Evolutionary conservation across 1,140 invertebrate genomes (phyloP), one percentile per base, ranked within the genome.

Genomic region (Drosophila athabasca): DNA sequence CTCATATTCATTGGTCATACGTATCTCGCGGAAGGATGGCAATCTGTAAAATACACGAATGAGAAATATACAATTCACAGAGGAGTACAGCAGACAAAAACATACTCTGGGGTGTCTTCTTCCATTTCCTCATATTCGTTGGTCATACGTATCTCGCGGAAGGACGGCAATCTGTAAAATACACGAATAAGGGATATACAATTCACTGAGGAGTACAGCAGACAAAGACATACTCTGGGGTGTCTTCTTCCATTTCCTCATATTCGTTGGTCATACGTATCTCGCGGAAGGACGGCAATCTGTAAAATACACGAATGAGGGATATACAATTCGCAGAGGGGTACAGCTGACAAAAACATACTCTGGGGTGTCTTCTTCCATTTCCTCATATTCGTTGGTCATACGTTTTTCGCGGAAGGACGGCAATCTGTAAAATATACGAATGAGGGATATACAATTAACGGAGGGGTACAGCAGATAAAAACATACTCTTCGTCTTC

Each of bases 201-300:
- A 8, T 7, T 8, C 29, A 6, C 7, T 1, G 46, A 52, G 4
- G 4, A 2, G 22, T 24, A 24, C 22, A 24, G 22, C 22, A 24
- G 22, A 4, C 1, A 24, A 22, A 31, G 0, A 31, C 54, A 73
- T 57, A 31, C 29, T 2, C 29, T 31, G 0, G 0, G 7, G 8
- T 8, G 7, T 8, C 7, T 8, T 31, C 29, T 0, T 24, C 0
- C 22, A 3, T 24, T 8, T 29, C 22, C 3, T 61, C 66, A 57
- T 81, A 91, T 6, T 91, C 90, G n/a, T 76, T 83, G 3, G 74
- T 70, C 51, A 67, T 35, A 26, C 53, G 59, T 24, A 24, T 4
- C 24, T 24, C 3, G 24, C 24, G n/a, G 39, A 6, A 31, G 53
- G 3, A 48, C 46, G 29, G 1, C 29, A 5, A 24, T 0, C 24